Conservation (phyloP, 2,113 vertebrate species). For the Eurypyga helias region DNA sequence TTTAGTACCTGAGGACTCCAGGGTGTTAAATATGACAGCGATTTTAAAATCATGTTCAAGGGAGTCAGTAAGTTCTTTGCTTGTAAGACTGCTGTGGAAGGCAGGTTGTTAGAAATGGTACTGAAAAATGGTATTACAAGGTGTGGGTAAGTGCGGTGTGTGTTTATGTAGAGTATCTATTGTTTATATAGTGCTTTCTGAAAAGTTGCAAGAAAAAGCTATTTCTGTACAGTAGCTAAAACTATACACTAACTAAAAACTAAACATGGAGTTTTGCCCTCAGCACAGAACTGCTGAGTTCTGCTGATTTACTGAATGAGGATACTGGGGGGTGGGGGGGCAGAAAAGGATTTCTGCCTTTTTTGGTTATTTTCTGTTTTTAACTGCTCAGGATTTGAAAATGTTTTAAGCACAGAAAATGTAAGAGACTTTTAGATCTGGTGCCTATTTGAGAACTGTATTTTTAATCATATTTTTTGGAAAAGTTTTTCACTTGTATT, state of each 20-base stretch:
- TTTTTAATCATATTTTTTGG: neutral
- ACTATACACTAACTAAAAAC: neutral
- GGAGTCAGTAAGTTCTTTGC: neutral
- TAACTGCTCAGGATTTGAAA: neutral
- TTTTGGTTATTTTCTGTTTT: neutral
- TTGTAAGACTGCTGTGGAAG: neutral
- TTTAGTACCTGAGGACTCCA: neutral
- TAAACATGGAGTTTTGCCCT: neutral
- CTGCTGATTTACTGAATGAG: neutral
- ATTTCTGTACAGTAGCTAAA: neutral
- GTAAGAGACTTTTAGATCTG: neutral
- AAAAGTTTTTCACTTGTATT: neutral
- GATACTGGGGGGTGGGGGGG: no score
- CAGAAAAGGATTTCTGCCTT: neutral
- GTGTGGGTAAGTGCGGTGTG: fast-evolving
- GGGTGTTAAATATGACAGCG: no score
- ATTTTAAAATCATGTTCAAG: neutral
- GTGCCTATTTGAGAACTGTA: neutral
- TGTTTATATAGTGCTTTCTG: neutral
- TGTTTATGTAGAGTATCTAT: fast-evolving
- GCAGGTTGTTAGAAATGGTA: neutral
- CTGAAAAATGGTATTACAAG: neutral
- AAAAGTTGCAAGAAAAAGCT: neutral
- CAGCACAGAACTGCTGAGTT: neutral
- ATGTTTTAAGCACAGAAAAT: neutral